phyloP scores from a whole-genome alignment of 2,797 vertebrate genomes.

The Neomorphus geoffroyi region DNA sequence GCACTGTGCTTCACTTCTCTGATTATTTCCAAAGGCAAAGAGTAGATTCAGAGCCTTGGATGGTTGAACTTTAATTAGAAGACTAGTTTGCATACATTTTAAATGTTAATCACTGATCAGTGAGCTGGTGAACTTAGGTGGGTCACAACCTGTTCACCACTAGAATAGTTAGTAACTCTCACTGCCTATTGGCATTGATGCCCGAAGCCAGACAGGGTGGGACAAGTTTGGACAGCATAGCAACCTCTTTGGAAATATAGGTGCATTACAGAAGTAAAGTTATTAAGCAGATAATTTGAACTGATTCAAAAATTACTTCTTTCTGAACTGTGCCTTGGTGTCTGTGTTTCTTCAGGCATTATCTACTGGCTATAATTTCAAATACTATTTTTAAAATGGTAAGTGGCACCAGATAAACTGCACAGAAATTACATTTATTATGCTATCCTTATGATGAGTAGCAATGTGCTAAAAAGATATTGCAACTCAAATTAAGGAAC shows the following conservation, averaged over 20 bases:
- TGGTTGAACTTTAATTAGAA: slow-evolving; percentile 75
- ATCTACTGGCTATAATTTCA: not conserved
- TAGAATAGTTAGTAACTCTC: not conserved
- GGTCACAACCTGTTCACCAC: slow-evolving; percentile 34
- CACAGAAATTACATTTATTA: not conserved
- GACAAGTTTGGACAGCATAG: not conserved
- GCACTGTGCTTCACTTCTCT: slow-evolving; percentile 49
- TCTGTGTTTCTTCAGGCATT: not conserved
- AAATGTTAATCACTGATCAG: slow-evolving; percentile 72
- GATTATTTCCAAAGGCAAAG: slow-evolving; percentile 70
- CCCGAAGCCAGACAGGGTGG: not conserved
- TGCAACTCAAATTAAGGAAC: not conserved
- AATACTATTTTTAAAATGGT: not conserved
- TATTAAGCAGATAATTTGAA: not conserved
- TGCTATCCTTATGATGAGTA: not conserved
- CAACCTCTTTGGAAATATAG: not conserved
- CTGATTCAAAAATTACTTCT: not conserved
- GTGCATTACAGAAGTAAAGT: not conserved
- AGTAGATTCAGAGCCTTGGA: slow-evolving; percentile 71
- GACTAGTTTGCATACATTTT: slow-evolving; percentile 67
- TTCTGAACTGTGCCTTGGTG: not conserved
- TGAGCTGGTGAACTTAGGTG: slow-evolving; percentile 35
- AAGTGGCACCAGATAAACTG: not conserved
- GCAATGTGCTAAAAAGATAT: not conserved
- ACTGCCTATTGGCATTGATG: not conserved